These are phyloP conservation scores for Drosophila grimshawi DNA, from an alignment of 1,140 invertebrate species.

Conservation along the genomic window DNA sequence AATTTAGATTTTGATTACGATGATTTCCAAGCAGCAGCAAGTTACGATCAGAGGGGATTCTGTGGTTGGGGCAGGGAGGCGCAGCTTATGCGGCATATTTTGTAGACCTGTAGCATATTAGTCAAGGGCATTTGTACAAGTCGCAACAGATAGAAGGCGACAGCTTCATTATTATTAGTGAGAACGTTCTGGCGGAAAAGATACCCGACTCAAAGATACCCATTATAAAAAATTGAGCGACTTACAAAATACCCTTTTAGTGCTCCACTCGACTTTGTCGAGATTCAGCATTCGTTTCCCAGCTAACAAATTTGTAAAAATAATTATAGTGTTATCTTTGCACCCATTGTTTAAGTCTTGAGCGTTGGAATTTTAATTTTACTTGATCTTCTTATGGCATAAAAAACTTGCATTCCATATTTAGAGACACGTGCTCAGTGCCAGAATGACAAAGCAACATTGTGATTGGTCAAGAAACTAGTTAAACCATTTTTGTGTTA, in stretches of 20 bases:
- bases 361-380: not conserved
- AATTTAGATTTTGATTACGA: slow-evolving; percentile 56
- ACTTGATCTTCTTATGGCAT: not conserved
- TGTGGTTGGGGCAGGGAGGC: not conserved
- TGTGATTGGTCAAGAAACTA: not conserved
- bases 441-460: not conserved
- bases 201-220: not conserved
- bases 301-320: not conserved
- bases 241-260: no score
- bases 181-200: not conserved
- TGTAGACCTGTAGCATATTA: not conserved
- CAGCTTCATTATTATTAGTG: no score
- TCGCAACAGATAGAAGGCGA: not conserved
- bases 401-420: not conserved
- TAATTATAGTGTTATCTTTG: not conserved
- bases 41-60: no score
- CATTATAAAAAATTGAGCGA: not conserved
- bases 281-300: no score
- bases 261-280: no score
- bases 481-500: no score
- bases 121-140: slow-evolving; percentile 11
- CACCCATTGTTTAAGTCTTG: not conserved
- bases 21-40: slow-evolving; percentile 5
- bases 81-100: not conserved
- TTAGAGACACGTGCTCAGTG: not conserved